phyloP scores from a whole-genome alignment of 2,888 invertebrate species.

The Lysandra coridon region DNA sequence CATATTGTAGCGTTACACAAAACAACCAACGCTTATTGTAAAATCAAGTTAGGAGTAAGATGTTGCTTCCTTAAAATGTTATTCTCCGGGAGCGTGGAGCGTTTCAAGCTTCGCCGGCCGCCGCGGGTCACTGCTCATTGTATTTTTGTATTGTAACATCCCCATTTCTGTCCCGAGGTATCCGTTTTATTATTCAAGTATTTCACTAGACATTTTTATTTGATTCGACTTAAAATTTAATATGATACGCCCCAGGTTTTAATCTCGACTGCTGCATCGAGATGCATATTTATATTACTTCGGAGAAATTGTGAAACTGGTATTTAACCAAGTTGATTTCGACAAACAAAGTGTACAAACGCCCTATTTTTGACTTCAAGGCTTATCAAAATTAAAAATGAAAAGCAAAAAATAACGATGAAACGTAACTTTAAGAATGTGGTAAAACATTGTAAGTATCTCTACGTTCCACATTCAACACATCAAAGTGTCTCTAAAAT shows the following conservation, averaged over 20 bases:
- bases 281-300: not conserved
- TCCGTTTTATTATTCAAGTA: slow-evolving; percentile 33
- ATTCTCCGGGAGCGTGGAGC: slow-evolving; percentile 24
- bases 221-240: slow-evolving; percentile 7
- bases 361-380: not conserved
- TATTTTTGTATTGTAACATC: slow-evolving; percentile 31
- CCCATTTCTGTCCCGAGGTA: slow-evolving; percentile 28
- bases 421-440: not conserved
- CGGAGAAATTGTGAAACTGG: not conserved
- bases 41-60: slow-evolving; percentile 32
- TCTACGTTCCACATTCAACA: not conserved
- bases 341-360: not conserved
- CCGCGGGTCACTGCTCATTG: slow-evolving; percentile 33
- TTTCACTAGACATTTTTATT: slow-evolving; percentile 29
- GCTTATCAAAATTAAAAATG: not conserved
- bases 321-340: not conserved
- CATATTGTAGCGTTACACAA: slow-evolving; percentile 15
- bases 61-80: slow-evolving; percentile 32
- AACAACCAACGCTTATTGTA: slow-evolving; percentile 31
- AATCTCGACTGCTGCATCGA: not conserved
- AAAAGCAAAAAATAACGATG: not conserved
- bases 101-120: slow-evolving; percentile 37
- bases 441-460: not conserved
- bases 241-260: not conserved
- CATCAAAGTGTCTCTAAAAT: not conserved